Conservation (phyloP, 2,113 vertebrate species). For the Thunnus maccoyii region DNA sequence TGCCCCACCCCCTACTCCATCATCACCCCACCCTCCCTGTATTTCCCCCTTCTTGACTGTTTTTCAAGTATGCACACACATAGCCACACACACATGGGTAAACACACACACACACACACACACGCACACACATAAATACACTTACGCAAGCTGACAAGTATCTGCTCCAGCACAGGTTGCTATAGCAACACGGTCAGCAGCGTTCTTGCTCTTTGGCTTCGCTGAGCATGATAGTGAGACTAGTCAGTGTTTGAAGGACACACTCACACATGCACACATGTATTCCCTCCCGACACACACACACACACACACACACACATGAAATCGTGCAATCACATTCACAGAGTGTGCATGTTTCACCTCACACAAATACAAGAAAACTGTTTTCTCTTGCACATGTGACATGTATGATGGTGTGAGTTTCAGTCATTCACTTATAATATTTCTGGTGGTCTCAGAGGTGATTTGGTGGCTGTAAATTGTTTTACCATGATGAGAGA, state of each 20-base stretch:
- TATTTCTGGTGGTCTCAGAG: neutral
- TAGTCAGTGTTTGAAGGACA: slow-evolving; percentile 31
- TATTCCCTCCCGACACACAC: neutral
- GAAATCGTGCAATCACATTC: neutral
- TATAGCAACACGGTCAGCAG: slow-evolving; percentile 71
- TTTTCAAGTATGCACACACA: slow-evolving; percentile 15
- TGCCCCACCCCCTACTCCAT: neutral
- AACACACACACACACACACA: slow-evolving; percentile 11
- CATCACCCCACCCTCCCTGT: neutral
- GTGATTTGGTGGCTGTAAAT: neutral
- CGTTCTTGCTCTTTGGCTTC: slow-evolving; percentile 58
- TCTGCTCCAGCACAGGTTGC: slow-evolving; percentile 65
- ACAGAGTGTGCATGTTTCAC: neutral
- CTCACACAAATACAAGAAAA: neutral
- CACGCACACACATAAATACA: slow-evolving; percentile 38
- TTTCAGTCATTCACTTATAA: neutral
- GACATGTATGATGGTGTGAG: neutral
- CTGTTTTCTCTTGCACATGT: neutral
- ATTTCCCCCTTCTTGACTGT: slow-evolving; percentile 8
- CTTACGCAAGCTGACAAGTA: slow-evolving; percentile 56
- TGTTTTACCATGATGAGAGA: neutral
- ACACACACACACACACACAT: neutral
- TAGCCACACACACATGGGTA: slow-evolving; percentile 11
- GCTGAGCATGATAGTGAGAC: slow-evolving; percentile 47
- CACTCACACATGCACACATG: slow-evolving; percentile 17